These are phyloP conservation scores for Labrus mixtus DNA, from an alignment of 2,113 vertebrate species.

Conservation along the genomic window DNA sequence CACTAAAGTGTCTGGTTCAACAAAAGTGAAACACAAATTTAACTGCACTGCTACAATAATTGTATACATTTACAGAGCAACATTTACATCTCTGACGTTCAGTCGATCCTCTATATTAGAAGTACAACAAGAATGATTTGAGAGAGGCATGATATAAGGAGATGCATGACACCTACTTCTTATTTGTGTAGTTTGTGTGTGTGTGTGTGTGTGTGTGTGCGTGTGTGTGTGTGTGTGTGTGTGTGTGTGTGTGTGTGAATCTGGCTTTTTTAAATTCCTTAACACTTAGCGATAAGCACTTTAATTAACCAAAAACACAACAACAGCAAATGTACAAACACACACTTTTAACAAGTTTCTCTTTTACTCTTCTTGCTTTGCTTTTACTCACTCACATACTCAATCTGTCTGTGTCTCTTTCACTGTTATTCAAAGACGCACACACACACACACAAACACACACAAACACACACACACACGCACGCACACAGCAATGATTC, in stretches of 20 bases:
- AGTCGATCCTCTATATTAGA: conserved; percentile 37
- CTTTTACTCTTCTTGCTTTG: conserved; percentile 30
- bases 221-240: too few relatives aligned
- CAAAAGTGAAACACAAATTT: conserved; percentile 32
- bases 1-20: conserved; percentile 72
- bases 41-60: conserved; percentile 21
- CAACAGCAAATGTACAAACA: conserved; percentile 14
- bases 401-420: conserved; percentile 22
- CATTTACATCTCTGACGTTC: conserved; percentile 73
- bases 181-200: conserved; percentile 15
- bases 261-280: conserved; percentile 28
- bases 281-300: conserved; percentile 50
- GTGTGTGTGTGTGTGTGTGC: too few relatives aligned
- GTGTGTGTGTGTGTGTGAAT: conserved; percentile 56
- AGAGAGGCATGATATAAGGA: conserved; percentile 35
- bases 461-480: conserved; percentile 13
- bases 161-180: conserved; percentile 43
- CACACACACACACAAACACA: too few relatives aligned
- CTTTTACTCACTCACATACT: background rate
- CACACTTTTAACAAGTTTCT: conserved; percentile 29
- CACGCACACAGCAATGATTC: conserved; percentile 23
- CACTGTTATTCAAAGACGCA: conserved; percentile 7
- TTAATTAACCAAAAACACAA: conserved; percentile 75
- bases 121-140: background rate
- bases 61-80: conserved; percentile 47